phyloP scores from a whole-genome alignment of 2,888 invertebrate genomes.

The Cistogaster globosa region DNA sequence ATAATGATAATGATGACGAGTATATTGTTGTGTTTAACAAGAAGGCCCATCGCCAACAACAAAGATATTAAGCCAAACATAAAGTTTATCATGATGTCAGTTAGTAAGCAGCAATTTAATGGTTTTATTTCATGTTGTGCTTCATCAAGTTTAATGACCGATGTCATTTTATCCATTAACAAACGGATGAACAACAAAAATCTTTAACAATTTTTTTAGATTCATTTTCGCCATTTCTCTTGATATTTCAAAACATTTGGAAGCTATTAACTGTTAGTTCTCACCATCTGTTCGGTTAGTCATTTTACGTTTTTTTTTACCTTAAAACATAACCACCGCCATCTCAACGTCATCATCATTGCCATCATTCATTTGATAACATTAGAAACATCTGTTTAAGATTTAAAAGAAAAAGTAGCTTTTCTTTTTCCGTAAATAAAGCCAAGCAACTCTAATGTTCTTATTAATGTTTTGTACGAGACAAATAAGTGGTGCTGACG shows the following conservation, averaged over 20 bases:
- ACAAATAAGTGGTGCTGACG: not conserved
- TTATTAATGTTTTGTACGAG: constrained; percentile 45
- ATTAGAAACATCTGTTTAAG: constrained; percentile 62
- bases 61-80: not conserved
- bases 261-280: constrained; percentile 59
- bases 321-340: constrained; percentile 40
- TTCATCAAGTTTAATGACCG: constrained; percentile 69
- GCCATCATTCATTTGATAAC: constrained; percentile 38
- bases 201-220: constrained; percentile 35
- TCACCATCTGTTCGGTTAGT: constrained; percentile 55
- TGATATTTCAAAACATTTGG: constrained; percentile 32
- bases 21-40: not conserved
- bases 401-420: not conserved
- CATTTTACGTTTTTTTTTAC: constrained; percentile 51
- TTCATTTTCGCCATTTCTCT: constrained; percentile 11
- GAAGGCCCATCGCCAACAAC: constrained; percentile 17
- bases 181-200: constrained; percentile 60
- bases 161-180: constrained; percentile 68
- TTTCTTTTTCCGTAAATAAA: not conserved
- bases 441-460: not conserved
- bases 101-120: constrained; percentile 44
- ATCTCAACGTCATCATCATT: not conserved
- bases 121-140: constrained; percentile 61
- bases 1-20: not conserved
- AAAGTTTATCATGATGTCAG: constrained; percentile 10